Evolutionary conservation across 2,113 vertebrate genomes (phyloP).

Genomic region (Nipponia nippon): DNA sequence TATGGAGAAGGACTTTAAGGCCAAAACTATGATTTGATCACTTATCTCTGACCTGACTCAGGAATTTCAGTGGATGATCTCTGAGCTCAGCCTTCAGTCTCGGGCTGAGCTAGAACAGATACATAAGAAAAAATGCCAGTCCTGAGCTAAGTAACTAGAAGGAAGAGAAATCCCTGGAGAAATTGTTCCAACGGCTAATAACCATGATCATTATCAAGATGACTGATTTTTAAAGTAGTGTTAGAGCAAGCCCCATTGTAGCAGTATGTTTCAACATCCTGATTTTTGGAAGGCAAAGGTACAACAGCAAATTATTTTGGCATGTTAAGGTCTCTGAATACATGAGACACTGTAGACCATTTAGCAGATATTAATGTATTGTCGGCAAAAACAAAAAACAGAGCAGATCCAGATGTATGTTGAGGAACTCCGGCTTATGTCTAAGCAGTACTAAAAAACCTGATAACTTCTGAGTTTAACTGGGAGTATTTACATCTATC

Average conservation of each 20-base stretch:
- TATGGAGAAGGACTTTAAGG: neutral
- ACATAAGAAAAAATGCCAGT: neutral
- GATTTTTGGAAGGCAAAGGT: conserved; percentile 1
- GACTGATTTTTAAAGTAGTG: neutral
- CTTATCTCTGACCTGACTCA: neutral
- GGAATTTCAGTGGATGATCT: neutral
- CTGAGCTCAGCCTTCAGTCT: neutral
- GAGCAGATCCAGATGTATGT: conserved; percentile 6
- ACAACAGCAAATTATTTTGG: neutral
- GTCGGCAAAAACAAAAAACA: neutral
- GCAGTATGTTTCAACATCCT: neutral
- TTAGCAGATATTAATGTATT: neutral
- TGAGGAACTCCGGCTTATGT: neutral
- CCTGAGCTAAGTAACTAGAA: neutral
- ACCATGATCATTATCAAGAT: neutral
- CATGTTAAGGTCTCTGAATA: neutral
- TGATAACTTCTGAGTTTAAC: neutral
- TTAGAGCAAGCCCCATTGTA: neutral
- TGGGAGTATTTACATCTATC: neutral
- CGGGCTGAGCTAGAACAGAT: neutral
- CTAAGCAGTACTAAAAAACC: neutral
- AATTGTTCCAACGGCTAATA: neutral
- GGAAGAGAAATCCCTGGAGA: neutral
- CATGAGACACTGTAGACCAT: neutral
- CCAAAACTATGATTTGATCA: neutral